These are phyloP conservation scores for Thalassarche chlororhynchos DNA, from an alignment of 2,113 vertebrate genomes.

Conservation along the genomic window DNA sequence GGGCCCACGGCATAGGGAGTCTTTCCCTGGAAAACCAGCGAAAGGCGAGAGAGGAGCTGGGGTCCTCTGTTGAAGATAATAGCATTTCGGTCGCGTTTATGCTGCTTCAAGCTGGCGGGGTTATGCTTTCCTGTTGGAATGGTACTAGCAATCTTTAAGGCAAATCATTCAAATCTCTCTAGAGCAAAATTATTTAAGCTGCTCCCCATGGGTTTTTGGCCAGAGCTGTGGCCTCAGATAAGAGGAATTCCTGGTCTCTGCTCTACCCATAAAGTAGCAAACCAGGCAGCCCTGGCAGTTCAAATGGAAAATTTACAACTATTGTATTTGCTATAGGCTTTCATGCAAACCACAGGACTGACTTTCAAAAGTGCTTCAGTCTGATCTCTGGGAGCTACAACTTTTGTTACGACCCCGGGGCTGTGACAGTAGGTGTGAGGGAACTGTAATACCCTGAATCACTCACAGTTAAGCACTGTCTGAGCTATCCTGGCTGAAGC, in stretches of 20 bases:
- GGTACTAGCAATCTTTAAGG: background rate
- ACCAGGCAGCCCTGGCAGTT: background rate
- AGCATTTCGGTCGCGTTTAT: background rate
- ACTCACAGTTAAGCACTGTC: background rate
- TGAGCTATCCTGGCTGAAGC: background rate
- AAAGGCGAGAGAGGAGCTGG: background rate
- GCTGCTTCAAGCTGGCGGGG: background rate
- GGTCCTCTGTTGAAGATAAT: background rate
- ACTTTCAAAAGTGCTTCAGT: slow-evolving; percentile 34
- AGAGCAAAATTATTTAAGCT: background rate
- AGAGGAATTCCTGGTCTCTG: slow-evolving; percentile 2
- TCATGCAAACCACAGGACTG: slow-evolving; percentile 2
- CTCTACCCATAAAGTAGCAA: background rate
- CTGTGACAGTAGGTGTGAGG: background rate
- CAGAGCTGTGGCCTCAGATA: background rate
- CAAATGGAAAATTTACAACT: background rate
- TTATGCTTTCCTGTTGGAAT: slow-evolving; percentile 2
- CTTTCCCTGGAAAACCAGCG: background rate
- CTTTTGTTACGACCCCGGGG: background rate
- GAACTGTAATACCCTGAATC: background rate
- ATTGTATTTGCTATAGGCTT: background rate
- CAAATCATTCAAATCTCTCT: slow-evolving; percentile 18
- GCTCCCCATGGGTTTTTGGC: background rate
- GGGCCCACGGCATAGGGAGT: background rate
- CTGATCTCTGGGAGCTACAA: slow-evolving; percentile 2